phyloP scores from a whole-genome alignment of 2,797 vertebrate species.

The Cygnus olor region DNA sequence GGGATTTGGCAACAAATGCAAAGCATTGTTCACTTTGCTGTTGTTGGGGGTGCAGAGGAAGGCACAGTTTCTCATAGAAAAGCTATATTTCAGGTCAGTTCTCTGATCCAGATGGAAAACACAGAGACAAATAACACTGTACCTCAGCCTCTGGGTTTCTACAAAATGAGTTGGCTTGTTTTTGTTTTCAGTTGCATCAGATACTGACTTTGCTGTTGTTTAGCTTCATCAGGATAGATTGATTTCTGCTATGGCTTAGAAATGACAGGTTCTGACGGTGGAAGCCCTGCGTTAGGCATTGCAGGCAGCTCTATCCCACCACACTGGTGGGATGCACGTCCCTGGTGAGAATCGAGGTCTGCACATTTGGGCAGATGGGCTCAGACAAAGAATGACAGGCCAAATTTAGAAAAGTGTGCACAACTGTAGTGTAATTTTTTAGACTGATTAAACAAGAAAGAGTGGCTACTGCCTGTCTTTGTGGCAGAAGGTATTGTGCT shows the following conservation, averaged over 20 bases:
- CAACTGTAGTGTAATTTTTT: not conserved
- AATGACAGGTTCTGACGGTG: not conserved
- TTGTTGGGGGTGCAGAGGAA: constrained; percentile 16
- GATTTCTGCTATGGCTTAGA: not conserved
- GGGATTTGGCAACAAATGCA: not conserved
- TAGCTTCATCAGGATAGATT: not conserved
- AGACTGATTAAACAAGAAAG: not conserved
- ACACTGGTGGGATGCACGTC: not conserved
- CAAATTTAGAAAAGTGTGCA: not conserved
- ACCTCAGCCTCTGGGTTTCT: not conserved
- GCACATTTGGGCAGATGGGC: not conserved
- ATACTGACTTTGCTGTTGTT: not conserved
- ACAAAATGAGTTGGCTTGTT: not conserved
- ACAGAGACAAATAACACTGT: not conserved
- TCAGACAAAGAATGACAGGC: not conserved
- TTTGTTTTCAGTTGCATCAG: not conserved
- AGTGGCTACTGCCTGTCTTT: not conserved
- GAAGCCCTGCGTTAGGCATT: not conserved
- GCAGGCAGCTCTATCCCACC: not conserved
- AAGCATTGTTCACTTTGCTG: constrained; percentile 1
- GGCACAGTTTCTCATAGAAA: not conserved
- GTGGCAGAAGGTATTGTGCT: not conserved
- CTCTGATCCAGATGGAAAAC: constrained; percentile 1
- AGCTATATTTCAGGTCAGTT: not conserved
- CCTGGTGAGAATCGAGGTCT: not conserved